Evolutionary conservation across 2,113 vertebrate species (phyloP), one percentile per base, ranked within the genome.

Genomic region (Aegotheles bennettii): DNA sequence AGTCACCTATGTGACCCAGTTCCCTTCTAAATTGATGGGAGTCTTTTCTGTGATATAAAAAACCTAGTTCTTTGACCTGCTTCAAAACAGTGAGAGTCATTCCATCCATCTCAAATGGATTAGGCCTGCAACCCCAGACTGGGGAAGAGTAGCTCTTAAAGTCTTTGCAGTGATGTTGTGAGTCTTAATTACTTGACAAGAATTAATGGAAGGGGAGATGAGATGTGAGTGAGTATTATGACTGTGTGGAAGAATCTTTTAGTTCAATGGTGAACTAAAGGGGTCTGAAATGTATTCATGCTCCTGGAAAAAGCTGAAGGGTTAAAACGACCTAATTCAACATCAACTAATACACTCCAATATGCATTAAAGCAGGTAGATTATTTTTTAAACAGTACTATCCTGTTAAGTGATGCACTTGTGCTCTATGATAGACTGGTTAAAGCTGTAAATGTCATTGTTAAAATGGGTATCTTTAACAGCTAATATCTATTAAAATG

Each of bases 401-500:
- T 88, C 79, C 67, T 53, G 50, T 87, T 94, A 96, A 96, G 96
- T 93, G 91, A 95, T 90, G 84, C 91, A 91, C 89, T 95, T 95
- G 88, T 94, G 87, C 82, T 94, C 95, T 77, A 1, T 97, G 93
- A 96, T 89, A 92, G 95, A 97, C 90, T 93, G 73, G 83, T 93
- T 94, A 93, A 90, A 86, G 84, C 89, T 84, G 96, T 93, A 96
- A 96, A 96, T 96, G 95, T 96, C 96, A 86, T 80, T 94, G 94
- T 90, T 93, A 94, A 96, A 96, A 95, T 93, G 78, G 90, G 90
- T 95, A 60, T 90, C 87, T 96, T 95, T 96, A 96, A 86, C 93
- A 95, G 93, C 91, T 93, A 95, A 94, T 96, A 95, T 94, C 95
- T 96, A 95, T 96, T 96, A 93, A 96, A 96, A 95, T 89, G 83